phyloP scores from a whole-genome alignment of 2,113 vertebrate species.

The Calonectris borealis region DNA sequence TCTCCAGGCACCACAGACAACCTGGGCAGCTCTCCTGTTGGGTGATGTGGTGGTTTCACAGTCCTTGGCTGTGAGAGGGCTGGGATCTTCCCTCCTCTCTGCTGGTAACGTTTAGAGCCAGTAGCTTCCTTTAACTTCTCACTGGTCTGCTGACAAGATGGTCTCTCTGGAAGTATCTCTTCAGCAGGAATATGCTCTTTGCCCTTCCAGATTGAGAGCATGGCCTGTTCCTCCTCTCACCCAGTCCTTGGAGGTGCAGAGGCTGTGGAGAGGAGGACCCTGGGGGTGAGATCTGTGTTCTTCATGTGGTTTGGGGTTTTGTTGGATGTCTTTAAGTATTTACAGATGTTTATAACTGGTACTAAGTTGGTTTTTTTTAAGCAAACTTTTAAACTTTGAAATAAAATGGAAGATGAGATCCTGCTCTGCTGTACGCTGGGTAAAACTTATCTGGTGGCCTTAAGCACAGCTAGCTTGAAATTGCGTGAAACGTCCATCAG shows the following conservation, averaged over 20 bases:
- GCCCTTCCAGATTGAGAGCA: not conserved
- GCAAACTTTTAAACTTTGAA: not conserved
- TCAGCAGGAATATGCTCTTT: not conserved
- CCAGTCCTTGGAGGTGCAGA: not conserved
- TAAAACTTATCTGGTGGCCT: not conserved
- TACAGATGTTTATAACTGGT: not conserved
- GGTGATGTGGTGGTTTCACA: not conserved
- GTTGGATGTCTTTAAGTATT: not conserved
- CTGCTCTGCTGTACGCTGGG: not conserved
- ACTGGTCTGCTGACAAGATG: fast-evolving
- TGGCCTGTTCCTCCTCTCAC: not conserved
- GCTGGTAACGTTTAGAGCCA: fast-evolving
- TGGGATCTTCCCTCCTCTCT: not conserved
- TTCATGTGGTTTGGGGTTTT: fast-evolving
- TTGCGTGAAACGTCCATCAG: fast-evolving
- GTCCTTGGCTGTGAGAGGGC: not conserved
- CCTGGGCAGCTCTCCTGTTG: not conserved
- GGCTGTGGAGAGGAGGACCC: not conserved
- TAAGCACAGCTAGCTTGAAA: too few species aligned
- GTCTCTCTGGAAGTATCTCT: not conserved
- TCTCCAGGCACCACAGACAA: fast-evolving
- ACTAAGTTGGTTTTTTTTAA: not conserved
- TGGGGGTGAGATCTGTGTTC: not conserved
- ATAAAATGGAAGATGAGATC: slow-evolving; percentile 16
- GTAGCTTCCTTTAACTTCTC: not conserved